These are phyloP conservation scores for Dreissena polymorpha DNA, from an alignment of 1,140 invertebrate genomes.

Conservation along the genomic window DNA sequence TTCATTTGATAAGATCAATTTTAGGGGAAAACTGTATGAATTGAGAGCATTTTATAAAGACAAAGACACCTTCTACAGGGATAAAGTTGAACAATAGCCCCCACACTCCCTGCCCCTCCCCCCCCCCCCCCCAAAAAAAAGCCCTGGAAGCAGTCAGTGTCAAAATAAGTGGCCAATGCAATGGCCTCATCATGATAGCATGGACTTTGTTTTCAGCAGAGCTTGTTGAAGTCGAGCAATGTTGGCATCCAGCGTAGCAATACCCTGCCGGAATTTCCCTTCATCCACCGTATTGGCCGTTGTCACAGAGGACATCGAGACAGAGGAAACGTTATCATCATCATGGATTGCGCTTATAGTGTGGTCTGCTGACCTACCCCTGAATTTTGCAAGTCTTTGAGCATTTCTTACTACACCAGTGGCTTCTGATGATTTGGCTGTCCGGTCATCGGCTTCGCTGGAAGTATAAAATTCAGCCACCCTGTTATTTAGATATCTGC, in stretches of 20 bases:
- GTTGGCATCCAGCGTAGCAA: slow-evolving; percentile 71
- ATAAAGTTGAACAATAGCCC: not conserved
- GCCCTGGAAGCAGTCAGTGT: not conserved
- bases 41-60: too few relatives aligned
- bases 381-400: slow-evolving; percentile 50
- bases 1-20: too few relatives aligned
- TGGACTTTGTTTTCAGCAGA: slow-evolving; percentile 68
- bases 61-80: not conserved
- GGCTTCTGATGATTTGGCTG: slow-evolving; percentile 45
- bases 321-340: slow-evolving; percentile 61
- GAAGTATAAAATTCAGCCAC: slow-evolving; percentile 18
- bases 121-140: not conserved
- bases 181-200: slow-evolving; percentile 53
- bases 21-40: too few relatives aligned
- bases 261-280: slow-evolving; percentile 65
- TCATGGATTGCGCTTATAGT: slow-evolving; percentile 70
- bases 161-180: not conserved
- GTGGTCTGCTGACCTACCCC: slow-evolving; percentile 55
- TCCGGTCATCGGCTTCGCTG: slow-evolving; percentile 34
- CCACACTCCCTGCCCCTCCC: not conserved
- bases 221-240: slow-evolving; percentile 68
- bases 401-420: not conserved
- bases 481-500: not conserved
- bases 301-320: slow-evolving; percentile 54
- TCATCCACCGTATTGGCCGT: slow-evolving; percentile 65